phyloP scores from a whole-genome alignment of 2,113 vertebrate species.

The Eupsittula cactorum region DNA sequence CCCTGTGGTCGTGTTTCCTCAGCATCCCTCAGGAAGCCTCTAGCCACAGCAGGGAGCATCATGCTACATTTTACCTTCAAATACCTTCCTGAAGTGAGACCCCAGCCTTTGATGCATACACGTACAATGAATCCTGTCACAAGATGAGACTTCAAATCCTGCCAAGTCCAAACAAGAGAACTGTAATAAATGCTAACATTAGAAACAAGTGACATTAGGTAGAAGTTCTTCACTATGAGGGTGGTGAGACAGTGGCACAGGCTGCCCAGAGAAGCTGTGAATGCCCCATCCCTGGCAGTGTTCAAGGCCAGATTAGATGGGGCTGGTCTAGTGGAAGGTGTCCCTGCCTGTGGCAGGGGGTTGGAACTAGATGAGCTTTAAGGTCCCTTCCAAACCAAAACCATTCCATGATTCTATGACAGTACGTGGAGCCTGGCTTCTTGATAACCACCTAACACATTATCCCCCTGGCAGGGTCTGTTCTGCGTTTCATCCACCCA shows the following conservation, averaged over 20 bases:
- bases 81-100: not conserved
- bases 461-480: not conserved
- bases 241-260: not conserved
- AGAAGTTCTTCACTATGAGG: not conserved
- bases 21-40: not conserved
- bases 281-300: not conserved
- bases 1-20: fast-evolving
- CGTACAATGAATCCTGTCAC: not conserved
- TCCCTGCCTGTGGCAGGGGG: not conserved
- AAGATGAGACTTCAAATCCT: not conserved
- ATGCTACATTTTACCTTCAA: fast-evolving
- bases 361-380: not conserved
- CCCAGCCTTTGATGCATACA: not conserved
- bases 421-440: fast-evolving
- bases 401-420: not conserved
- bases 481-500: not conserved
- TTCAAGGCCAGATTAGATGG: not conserved
- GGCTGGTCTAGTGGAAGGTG: not conserved
- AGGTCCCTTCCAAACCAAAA: not conserved
- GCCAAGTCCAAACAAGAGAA: not conserved
- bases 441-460: not conserved
- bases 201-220: not conserved
- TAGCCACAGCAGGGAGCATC: not conserved
- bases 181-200: not conserved
- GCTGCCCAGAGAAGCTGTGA: not conserved